A percentile compares a stretch with the other conserved stretches of the same genome.
Conservation (phyloP, 2,797 vertebrate genomes). For the Oreonectes daqikongensis region DNA sequence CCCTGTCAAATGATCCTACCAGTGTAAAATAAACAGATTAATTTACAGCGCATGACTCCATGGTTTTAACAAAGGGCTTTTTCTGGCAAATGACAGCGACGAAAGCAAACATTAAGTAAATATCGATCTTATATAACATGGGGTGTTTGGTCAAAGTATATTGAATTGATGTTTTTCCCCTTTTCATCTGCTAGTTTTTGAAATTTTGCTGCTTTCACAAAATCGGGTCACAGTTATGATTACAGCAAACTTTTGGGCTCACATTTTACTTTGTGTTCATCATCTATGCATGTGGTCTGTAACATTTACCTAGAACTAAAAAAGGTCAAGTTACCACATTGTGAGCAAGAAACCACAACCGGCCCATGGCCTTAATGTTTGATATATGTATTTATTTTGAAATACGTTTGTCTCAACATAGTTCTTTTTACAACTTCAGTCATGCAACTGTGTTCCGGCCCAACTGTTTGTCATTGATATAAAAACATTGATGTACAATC, state of each 20-base stretch:
- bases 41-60: no score
- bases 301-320: slow-evolving; percentile 19
- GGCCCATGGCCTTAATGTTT: slow-evolving; percentile 8
- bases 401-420: background rate
- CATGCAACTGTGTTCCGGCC: background rate
- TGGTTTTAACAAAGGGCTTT: no score
- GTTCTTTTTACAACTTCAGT: background rate
- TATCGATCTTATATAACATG: no score
- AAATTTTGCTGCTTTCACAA: background rate
- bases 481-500: background rate
- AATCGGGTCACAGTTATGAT: slow-evolving; percentile 3
- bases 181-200: no score
- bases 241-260: slow-evolving; percentile 14
- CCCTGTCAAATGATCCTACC: no score
- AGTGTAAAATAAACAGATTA: no score
- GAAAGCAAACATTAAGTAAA: no score
- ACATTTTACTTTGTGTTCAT: no score
- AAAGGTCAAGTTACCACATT: slow-evolving; percentile 47
- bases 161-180: no score
- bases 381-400: background rate
- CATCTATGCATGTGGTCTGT: background rate
- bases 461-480: background rate
- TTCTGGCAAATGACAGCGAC: no score
- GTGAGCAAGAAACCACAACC: slow-evolving; percentile 37
- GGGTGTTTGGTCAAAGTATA: no score